Evolutionary conservation across 1,140 invertebrate genomes (phyloP), one percentile per base, ranked within the genome.

Genomic region (Dreissena polymorpha): DNA sequence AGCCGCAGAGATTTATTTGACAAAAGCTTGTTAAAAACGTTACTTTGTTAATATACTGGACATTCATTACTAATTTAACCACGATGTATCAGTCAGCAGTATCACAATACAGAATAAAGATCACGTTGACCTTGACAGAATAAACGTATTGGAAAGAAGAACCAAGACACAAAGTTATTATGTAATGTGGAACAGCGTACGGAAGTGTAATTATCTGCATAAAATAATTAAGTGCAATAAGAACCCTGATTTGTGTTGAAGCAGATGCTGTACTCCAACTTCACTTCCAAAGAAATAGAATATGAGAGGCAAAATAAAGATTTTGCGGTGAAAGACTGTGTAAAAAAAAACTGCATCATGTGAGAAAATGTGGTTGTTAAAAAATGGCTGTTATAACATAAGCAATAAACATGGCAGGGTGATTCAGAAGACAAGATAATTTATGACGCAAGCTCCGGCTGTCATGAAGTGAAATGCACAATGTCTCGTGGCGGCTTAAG

Each of bases 201-300:
- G 29, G 10, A 63, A 74, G 3, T 10, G 12, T 3, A 74, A 60
- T 25, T 10, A 74, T 29, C 63, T 74, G 57, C 12, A 57, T 12
- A 74, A 74, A 14, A 27, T 49, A 16, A 14, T 60, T 21, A 74
- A 74, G 53, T 27, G 72, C 53, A 74, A 55, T 12, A 12, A 21
- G 14, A 25, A 18, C 21, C 0, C 49, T 50, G 69, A 49, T 10
- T n/a, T 12, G 14, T 10, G 2, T 49, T 71, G 13, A 71, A 71
- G 18, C 69, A 71, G 27, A 27, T 69, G 23, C 23, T 69, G 8
- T 73, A 73, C 21, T 51, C 70, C 13, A 13, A 3, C 23, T 6
- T 29, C 14, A 25, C 10, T 29, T 16, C n/a, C 5, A 3, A 60
- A 2, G n/a, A 51, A 12, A 23, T 63, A 14, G 10, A 60, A 12